A percentile compares a stretch with the other conserved stretches of the same genome.
Evolutionary conservation across 2,888 invertebrate species (phyloP).

Genomic region (Eupelmus urozonus): DNA sequence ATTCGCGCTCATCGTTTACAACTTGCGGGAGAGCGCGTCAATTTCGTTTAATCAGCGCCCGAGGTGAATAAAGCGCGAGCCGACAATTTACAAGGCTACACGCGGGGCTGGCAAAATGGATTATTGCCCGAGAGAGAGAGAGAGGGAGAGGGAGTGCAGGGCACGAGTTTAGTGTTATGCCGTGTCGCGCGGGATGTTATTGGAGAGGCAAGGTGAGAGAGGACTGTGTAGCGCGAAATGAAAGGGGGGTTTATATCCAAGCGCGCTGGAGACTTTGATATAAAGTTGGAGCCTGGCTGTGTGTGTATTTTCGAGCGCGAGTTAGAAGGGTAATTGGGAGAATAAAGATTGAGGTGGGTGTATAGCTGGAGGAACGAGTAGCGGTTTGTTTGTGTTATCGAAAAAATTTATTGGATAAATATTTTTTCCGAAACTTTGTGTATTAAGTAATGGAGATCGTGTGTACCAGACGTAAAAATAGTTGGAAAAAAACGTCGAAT

Average conservation of each 20-base stretch:
- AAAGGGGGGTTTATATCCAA: slow-evolving; percentile 29
- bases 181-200: background rate
- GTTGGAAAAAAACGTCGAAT: too few species aligned
- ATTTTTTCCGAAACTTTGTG: too few species aligned
- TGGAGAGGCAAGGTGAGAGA: slow-evolving; percentile 16
- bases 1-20: background rate
- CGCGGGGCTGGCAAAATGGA: slow-evolving; percentile 9
- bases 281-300: background rate
- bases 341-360: too few species aligned
- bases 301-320: background rate
- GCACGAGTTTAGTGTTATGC: slow-evolving; percentile 31
- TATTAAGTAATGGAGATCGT: too few species aligned
- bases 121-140: too few species aligned
- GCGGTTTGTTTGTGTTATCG: too few species aligned
- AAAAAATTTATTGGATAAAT: too few species aligned
- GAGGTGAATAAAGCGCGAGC: background rate
- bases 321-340: slow-evolving; percentile 13
- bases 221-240: background rate
- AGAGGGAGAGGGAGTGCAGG: too few species aligned
- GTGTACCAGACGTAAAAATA: too few species aligned
- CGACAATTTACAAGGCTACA: background rate
- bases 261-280: slow-evolving; percentile 6
- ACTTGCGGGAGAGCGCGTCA: background rate
- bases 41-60: slow-evolving; percentile 6
- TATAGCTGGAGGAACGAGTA: too few species aligned